Evolutionary conservation across 2,113 vertebrate genomes (phyloP), one percentile per base, ranked within the genome.

Genomic region (Rhinolophus ferrumequinum): DNA sequence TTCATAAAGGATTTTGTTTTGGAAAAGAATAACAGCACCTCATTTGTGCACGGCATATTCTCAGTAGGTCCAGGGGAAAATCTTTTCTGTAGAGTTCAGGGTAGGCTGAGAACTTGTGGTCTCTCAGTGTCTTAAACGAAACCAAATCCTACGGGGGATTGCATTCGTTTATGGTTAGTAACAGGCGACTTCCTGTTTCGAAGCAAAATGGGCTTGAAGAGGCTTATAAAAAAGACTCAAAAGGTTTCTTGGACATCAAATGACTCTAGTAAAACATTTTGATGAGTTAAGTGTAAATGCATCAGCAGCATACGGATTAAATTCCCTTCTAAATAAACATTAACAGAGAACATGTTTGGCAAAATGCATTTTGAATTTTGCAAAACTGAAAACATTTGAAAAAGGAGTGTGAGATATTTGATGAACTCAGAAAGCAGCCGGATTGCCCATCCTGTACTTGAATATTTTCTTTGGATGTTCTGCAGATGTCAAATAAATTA

Each of bases 241-340:
- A 97, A 97, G 97, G 97, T 97, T 98, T 98, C 97, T 98, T 98
- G 97, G 97, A 97, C 98, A 98, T 97, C 97, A 96, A 95, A 97
- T 96, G 98, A 94, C 95, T 97, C 98, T 96, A 98, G 96, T 97
- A 98, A 97, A 98, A 97, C 97, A 97, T 95, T 95, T 89, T 96
- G 98, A 97, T 97, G 98, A 97, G 98, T 97, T 98, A 97, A 97
- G 98, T 98, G 98, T 97, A 98, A 97, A 97, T 97, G 98, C 95
- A 98, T 97, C 98, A 97, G 97, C 95, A 97, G 97, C 98, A 96
- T 97, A 96, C 97, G 94, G 98, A 98, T 97, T 97, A 97, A 96
- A 97, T 97, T 97, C 96, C 94, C 97, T 89, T 98, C 97, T 96
- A 97, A 97, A 97, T 97, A 97, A 97, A 97, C 98, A 98, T 94